A percentile compares a stretch with the other conserved stretches of the same genome.
These are phyloP conservation scores for Trachelipus rathkii DNA, from an alignment of 1,140 invertebrate genomes.

Conservation along the genomic window DNA sequence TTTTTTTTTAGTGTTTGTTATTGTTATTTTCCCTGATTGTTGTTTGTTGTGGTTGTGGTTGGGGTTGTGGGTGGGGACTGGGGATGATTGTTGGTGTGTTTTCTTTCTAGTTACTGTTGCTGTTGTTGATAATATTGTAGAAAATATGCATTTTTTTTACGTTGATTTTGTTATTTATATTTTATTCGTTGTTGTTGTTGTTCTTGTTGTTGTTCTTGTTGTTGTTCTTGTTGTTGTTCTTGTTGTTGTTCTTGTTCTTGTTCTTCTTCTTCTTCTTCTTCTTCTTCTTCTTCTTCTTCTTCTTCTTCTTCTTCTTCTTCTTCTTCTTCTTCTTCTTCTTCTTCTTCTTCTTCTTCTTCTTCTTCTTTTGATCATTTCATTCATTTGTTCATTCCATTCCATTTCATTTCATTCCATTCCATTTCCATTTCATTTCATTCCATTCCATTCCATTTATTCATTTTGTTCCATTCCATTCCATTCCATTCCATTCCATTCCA, in stretches of 20 bases:
- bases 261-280: neutral
- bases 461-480: too few species aligned
- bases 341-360: neutral
- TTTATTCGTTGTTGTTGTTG: too few species aligned
- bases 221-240: neutral
- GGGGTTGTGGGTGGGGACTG: too few species aligned
- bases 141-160: neutral
- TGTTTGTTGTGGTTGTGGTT: too few species aligned
- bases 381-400: neutral
- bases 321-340: neutral
- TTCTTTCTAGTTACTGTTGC: too few species aligned
- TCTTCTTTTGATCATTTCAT: too few species aligned
- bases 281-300: neutral
- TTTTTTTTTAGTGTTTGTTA: neutral
- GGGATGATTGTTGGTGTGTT: too few species aligned
- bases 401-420: too few species aligned
- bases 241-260: neutral
- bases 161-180: slow-evolving; percentile 7
- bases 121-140: neutral
- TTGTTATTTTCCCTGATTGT: too few species aligned
- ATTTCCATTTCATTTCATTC: too few species aligned
- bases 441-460: too few species aligned
- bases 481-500: neutral
- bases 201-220: neutral
- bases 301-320: neutral